Percentiles rank a stretch among this genome's conserved stretches.
These are phyloP conservation scores for Choristoneura rosaceana DNA, from an alignment of 2,888 invertebrate species.

Conservation along the genomic window DNA sequence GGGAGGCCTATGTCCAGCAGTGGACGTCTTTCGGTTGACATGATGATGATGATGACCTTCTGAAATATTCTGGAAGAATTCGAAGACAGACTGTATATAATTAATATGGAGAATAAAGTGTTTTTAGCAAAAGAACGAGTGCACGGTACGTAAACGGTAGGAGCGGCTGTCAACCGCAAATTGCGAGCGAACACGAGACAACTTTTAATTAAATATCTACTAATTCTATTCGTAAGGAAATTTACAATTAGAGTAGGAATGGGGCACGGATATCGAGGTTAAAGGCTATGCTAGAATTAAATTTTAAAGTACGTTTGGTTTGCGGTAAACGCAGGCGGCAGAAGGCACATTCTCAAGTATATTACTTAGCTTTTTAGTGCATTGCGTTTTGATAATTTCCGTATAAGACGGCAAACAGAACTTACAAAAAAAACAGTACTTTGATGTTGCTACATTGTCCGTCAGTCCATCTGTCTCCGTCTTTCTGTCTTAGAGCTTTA, in stretches of 20 bases:
- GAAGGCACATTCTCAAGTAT: not conserved
- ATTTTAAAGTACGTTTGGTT: not conserved
- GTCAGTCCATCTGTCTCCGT: no score
- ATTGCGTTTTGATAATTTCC: no score
- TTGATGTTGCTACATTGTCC: no score
- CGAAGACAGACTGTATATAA: no score
- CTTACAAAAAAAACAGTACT: no score
- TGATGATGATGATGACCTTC: no score
- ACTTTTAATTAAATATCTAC: constrained; percentile 79
- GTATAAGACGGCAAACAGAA: no score
- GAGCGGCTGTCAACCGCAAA: constrained; percentile 63
- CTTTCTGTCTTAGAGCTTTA: no score
- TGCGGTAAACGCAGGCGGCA: not conserved
- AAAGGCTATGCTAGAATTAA: not conserved
- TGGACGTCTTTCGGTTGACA: no score
- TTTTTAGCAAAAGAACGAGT: constrained; percentile 23
- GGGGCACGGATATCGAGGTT: constrained; percentile 42
- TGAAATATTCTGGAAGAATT: no score
- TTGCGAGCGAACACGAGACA: constrained; percentile 57
- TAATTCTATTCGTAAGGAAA: constrained; percentile 74
- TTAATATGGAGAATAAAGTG: not conserved
- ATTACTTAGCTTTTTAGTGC: not conserved
- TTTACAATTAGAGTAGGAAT: constrained; percentile 69
- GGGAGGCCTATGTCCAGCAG: no score
- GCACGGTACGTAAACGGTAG: constrained; percentile 31